Evolutionary conservation across 37 sponge, comb jelly and placozoan genomes (phyloP).

Genomic region (Amphimedon queenslandica): DNA sequence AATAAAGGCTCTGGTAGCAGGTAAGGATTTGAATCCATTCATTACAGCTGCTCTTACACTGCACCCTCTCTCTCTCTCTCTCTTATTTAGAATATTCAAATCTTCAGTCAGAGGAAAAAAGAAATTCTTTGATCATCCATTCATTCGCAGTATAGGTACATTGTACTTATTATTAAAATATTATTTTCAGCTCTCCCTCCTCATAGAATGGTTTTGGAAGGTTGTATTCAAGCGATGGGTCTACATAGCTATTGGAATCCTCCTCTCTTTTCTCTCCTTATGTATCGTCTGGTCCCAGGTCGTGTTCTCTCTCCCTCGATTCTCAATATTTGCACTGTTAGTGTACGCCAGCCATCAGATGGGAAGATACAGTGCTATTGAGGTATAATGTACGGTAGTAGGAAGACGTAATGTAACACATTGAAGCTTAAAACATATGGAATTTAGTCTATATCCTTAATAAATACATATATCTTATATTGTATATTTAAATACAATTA

Average conservation of each 20-base stretch:
- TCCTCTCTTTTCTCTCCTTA: constrained; percentile 63
- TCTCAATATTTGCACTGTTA: constrained; percentile 63
- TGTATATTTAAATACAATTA: background rate
- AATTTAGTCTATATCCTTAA: background rate
- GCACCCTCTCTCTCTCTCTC: background rate
- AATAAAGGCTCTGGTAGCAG: constrained; percentile 35
- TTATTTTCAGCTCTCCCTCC: constrained; percentile 19
- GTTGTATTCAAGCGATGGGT: constrained; percentile 59
- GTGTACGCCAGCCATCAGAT: constrained; percentile 37
- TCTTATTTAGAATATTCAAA: constrained; percentile 23
- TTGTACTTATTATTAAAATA: background rate
- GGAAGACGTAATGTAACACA: no score
- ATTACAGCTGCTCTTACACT: background rate
- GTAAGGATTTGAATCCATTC: constrained; percentile 13
- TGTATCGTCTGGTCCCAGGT: constrained; percentile 82
- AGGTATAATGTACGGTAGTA: no score
- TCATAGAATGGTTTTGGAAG: constrained; percentile 83
- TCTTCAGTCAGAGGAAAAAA: constrained; percentile 15
- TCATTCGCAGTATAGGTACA: constrained; percentile 17
- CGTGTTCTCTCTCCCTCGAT: constrained; percentile 44
- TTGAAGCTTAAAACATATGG: no score
- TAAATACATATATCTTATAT: background rate
- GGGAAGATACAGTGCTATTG: constrained; percentile 48
- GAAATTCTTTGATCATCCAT: no score
- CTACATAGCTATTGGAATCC: constrained; percentile 33